Evolutionary conservation across 2,797 vertebrate genomes (phyloP).

Genomic region (Leptatherina wallacei): DNA sequence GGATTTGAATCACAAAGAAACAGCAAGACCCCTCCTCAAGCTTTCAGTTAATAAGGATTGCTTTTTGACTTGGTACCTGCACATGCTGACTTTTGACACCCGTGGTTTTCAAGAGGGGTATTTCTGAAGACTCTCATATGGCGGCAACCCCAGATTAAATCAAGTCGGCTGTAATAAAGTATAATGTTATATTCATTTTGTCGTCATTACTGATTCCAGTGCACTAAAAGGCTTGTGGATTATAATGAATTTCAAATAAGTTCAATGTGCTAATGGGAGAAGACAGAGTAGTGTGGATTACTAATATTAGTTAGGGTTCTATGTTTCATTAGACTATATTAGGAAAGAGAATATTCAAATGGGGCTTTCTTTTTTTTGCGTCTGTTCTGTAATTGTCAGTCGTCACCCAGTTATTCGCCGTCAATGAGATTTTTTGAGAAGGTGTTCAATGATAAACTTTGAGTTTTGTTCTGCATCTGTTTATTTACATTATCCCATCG

Average conservation of each 20-base stretch:
- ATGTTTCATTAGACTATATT: constrained; percentile 75
- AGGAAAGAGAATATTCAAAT: constrained; percentile 68
- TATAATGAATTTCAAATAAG: constrained; percentile 82
- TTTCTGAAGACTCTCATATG: constrained; percentile 77
- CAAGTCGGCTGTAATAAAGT: constrained; percentile 80
- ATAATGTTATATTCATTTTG: constrained; percentile 84
- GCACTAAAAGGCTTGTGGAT: constrained; percentile 77
- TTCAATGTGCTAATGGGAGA: constrained; percentile 78
- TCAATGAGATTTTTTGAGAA: constrained; percentile 48
- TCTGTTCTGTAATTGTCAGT: constrained; percentile 65
- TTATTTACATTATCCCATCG: constrained; percentile 45
- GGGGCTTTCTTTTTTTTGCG: constrained; percentile 43
- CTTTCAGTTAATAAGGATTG: constrained; percentile 80
- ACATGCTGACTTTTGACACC: constrained; percentile 81
- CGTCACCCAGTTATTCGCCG: constrained; percentile 55
- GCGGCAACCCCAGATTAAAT: constrained; percentile 82
- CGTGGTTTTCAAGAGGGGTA: constrained; percentile 75
- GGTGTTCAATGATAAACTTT: constrained; percentile 45
- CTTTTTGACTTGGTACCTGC: constrained; percentile 79
- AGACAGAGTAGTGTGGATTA: constrained; percentile 73
- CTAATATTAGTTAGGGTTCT: constrained; percentile 77
- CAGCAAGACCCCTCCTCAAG: constrained; percentile 82
- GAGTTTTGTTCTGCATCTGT: constrained; percentile 36
- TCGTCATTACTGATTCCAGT: constrained; percentile 80
- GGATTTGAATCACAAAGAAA: constrained; percentile 89